phyloP scores from a whole-genome alignment of 2,888 invertebrate species.

The Zygothrica quintamaculata region DNA sequence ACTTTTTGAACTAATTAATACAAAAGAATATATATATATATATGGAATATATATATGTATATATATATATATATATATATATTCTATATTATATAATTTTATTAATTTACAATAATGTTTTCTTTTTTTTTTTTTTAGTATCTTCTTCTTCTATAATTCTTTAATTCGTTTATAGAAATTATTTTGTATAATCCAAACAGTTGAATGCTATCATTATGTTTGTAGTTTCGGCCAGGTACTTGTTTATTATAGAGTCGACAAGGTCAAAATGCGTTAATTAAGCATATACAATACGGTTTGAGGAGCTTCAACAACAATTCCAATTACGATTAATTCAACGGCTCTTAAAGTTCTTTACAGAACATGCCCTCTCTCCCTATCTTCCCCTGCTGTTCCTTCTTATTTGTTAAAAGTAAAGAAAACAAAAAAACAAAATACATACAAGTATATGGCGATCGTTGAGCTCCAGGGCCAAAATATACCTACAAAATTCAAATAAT shows the following conservation, averaged over 20 bases:
- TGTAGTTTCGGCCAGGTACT: constrained; percentile 14
- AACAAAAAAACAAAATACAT: too few species aligned
- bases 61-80: too few species aligned
- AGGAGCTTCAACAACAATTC: constrained; percentile 27
- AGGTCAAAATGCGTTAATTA: constrained; percentile 57
- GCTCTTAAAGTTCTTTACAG: constrained; percentile 29
- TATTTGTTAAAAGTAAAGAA: too few species aligned
- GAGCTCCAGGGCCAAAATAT: constrained; percentile 49
- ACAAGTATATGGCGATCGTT: background rate
- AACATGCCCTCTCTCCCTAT: background rate
- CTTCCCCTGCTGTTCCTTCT: background rate
- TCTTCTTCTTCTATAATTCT: too few species aligned
- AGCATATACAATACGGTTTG: constrained; percentile 36
- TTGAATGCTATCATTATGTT: constrained; percentile 43
- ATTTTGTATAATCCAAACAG: background rate
- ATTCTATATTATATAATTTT: too few species aligned
- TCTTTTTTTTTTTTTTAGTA: too few species aligned
- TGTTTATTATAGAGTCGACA: constrained; percentile 36
- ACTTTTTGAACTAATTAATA: too few species aligned
- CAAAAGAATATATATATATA: too few species aligned
- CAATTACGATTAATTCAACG: constrained; percentile 22
- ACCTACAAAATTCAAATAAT: constrained; percentile 50
- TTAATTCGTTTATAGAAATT: too few species aligned
- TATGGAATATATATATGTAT: too few species aligned
- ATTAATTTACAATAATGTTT: too few species aligned